Percentiles rank a stretch among this genome's conserved stretches.
Conservation (phyloP, 2,888 invertebrate species). For the Andrena dorsata region DNA sequence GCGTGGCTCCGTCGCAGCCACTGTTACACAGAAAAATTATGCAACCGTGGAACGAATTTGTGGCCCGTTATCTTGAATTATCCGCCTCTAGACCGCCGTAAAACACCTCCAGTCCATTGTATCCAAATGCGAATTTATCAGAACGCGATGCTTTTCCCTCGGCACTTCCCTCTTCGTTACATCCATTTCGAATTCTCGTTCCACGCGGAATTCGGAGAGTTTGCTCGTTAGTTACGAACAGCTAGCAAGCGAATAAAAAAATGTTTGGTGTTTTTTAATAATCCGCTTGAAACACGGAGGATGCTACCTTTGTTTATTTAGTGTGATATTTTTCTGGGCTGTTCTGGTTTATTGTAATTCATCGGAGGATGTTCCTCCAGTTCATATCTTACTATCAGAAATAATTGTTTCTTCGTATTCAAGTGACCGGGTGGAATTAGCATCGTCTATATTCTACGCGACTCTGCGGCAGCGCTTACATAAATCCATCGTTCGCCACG, state of each 20-base stretch:
- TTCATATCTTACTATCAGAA: too few relatives aligned
- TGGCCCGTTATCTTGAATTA: conserved; percentile 2
- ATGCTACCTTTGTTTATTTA: too few relatives aligned
- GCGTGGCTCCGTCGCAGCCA: conserved; percentile 38
- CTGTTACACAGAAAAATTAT: conserved; percentile 52
- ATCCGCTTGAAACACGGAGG: too few relatives aligned
- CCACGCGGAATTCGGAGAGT: too few relatives aligned
- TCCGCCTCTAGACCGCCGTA: neutral
- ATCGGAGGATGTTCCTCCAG: too few relatives aligned
- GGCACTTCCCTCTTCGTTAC: neutral
- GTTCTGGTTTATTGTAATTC: too few relatives aligned
- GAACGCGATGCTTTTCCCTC: neutral
- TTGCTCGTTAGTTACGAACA: too few relatives aligned
- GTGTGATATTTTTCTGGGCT: too few relatives aligned
- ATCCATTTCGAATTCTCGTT: neutral
- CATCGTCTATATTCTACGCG: neutral
- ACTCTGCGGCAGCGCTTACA: conserved; percentile 22
- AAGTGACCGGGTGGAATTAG: neutral
- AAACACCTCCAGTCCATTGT: neutral
- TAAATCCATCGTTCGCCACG: conserved; percentile 42
- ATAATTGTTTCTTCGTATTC: too few relatives aligned
- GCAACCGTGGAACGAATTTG: conserved; percentile 38
- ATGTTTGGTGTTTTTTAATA: too few relatives aligned
- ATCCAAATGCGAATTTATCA: neutral
- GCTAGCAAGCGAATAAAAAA: too few relatives aligned